Percentiles rank a stretch among this genome's conserved stretches.
phyloP scores from a whole-genome alignment of 1,140 invertebrate genomes.

The Dinoponera quadriceps region DNA sequence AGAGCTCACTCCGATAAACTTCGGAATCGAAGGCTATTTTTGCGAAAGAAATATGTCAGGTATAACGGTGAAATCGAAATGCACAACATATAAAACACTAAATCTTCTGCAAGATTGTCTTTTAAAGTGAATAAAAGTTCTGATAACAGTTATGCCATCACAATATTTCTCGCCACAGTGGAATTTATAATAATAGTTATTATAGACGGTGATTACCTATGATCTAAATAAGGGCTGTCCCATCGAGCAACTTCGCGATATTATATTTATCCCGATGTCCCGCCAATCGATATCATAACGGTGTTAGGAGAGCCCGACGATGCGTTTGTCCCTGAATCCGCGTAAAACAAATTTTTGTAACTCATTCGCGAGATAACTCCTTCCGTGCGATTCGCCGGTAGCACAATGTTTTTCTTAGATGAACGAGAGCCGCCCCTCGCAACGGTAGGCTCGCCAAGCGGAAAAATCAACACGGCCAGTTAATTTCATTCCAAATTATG shows the following conservation, averaged over 20 bases:
- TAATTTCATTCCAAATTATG: constrained; percentile 80
- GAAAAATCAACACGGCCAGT: constrained; percentile 78
- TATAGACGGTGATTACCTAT: not conserved
- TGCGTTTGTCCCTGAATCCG: constrained; percentile 13
- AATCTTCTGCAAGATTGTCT: not conserved
- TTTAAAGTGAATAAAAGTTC: not conserved
- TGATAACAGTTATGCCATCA: not conserved
- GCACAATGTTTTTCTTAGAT: constrained; percentile 70
- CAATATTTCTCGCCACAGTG: not conserved
- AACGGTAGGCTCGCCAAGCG: constrained; percentile 65
- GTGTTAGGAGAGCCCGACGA: not conserved
- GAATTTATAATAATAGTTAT: not conserved
- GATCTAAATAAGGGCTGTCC: not conserved
- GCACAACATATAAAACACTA: not conserved
- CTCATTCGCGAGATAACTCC: constrained; percentile 21
- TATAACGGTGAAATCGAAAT: not conserved
- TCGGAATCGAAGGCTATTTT: not conserved
- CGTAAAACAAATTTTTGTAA: constrained; percentile 56
- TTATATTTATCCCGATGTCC: not conserved
- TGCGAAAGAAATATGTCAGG: not conserved
- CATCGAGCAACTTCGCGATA: not conserved
- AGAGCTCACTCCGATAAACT: not conserved
- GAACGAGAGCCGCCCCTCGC: constrained; percentile 65
- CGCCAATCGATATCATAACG: not conserved
- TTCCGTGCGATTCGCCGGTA: constrained; percentile 45